Conservation (phyloP, 2,113 vertebrate species). For the Silurus asotus region DNA sequence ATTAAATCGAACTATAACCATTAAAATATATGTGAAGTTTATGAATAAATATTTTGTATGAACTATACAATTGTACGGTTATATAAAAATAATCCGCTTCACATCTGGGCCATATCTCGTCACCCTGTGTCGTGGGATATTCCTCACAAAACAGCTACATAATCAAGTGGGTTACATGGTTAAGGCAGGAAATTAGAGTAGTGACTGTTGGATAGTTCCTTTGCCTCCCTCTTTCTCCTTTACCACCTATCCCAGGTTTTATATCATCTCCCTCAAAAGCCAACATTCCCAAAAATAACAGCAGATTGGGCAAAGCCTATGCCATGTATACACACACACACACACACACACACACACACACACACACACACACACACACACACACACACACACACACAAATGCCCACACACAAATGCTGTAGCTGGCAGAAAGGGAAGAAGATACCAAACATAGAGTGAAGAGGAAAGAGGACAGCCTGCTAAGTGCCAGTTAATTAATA, state of each 20-base stretch:
- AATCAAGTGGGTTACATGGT: neutral
- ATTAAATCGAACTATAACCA: neutral
- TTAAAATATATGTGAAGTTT: neutral
- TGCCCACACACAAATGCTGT: neutral
- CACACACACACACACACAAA: neutral
- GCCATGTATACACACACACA: constrained; percentile 13
- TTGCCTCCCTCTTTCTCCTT: neutral
- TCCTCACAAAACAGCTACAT: neutral
- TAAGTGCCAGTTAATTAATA: constrained; percentile 57
- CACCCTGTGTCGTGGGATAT: neutral
- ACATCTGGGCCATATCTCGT: neutral
- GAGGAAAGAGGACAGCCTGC: constrained; percentile 28
- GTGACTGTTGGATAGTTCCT: neutral
- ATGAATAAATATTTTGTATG: neutral
- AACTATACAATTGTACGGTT: neutral
- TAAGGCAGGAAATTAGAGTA: neutral
- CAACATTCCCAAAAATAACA: constrained; percentile 46
- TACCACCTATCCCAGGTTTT: constrained; percentile 61
- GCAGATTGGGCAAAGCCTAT: constrained; percentile 41
- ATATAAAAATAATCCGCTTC: neutral
- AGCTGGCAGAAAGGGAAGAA: neutral
- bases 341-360: neutral
- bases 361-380: neutral
- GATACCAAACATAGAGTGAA: constrained; percentile 2
- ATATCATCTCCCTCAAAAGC: constrained; percentile 64